Conservation (phyloP, 2,113 vertebrate genomes). For the Hyaena hyaena region DNA sequence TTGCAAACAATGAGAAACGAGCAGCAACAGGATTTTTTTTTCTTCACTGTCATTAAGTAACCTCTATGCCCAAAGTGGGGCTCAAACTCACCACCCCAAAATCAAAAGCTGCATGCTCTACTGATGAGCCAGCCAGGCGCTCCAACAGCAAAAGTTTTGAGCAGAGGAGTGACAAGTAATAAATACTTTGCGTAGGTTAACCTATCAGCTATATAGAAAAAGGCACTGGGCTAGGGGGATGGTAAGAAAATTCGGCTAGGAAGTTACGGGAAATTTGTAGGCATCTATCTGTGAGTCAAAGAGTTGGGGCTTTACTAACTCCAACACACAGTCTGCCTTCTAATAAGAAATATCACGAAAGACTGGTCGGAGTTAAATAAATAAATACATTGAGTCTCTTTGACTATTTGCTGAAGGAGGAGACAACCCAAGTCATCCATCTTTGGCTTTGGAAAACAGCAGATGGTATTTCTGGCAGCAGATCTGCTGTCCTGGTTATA, state of each 20-base stretch:
- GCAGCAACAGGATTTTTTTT: neutral
- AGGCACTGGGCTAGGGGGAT: neutral
- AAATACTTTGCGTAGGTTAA: neutral
- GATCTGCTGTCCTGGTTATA: slow-evolving; percentile 40
- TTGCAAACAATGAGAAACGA: neutral
- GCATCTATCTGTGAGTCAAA: slow-evolving; percentile 25
- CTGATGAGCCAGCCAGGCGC: neutral
- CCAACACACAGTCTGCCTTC: neutral
- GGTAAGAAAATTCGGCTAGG: neutral
- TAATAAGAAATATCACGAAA: slow-evolving; percentile 44
- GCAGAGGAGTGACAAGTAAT: neutral
- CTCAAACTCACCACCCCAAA: neutral
- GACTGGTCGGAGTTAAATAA: slow-evolving; percentile 19
- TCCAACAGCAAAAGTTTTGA: neutral
- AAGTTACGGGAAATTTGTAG: neutral
- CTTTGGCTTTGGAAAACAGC: slow-evolving; percentile 72
- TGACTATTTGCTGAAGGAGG: slow-evolving; percentile 67
- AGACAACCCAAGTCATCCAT: slow-evolving; percentile 58
- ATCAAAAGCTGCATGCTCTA: neutral
- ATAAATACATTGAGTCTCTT: slow-evolving; percentile 35
- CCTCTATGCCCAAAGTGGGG: neutral
- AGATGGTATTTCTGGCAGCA: slow-evolving; percentile 76
- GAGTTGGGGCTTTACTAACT: neutral
- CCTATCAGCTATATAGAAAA: neutral
- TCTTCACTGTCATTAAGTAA: neutral